phyloP scores from a whole-genome alignment of 2,888 invertebrate species.

The Rhingia campestris region DNA sequence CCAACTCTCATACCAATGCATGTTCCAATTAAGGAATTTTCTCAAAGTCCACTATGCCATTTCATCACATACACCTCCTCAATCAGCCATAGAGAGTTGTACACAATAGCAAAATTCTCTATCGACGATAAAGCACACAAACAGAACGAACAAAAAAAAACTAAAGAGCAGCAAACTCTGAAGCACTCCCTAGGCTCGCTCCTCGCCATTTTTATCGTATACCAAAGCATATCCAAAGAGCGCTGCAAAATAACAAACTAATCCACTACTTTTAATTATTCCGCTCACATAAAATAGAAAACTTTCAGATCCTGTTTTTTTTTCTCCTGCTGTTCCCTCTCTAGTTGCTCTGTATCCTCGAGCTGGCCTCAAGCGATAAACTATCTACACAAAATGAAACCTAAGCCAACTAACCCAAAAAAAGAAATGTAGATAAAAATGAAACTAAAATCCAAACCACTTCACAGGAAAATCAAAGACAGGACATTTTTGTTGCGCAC shows the following conservation, averaged over 20 bases:
- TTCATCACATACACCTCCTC: constrained; percentile 32
- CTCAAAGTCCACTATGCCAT: constrained; percentile 34
- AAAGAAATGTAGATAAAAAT: not conserved
- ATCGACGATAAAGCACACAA: constrained; percentile 29
- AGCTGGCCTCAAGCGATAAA: constrained; percentile 54
- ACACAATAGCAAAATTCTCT: constrained; percentile 35
- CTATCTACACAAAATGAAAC: constrained; percentile 61
- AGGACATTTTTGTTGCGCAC: constrained; percentile 52
- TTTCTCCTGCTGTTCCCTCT: not conserved
- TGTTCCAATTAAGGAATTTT: constrained; percentile 55
- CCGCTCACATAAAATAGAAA: constrained; percentile 71
- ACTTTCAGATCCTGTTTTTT: constrained; percentile 42
- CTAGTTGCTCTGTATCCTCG: not conserved
- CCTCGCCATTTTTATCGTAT: constrained; percentile 24
- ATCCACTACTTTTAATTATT: constrained; percentile 74
- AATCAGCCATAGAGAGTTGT: constrained; percentile 30
- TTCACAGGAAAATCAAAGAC: constrained; percentile 71
- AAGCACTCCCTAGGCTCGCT: constrained; percentile 26
- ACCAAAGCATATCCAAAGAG: constrained; percentile 29
- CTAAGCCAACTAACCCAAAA: constrained; percentile 41
- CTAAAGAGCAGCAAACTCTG: constrained; percentile 7
- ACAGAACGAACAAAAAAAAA: constrained; percentile 7
- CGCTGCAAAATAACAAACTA: constrained; percentile 70
- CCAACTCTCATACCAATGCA: constrained; percentile 11
- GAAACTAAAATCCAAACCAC: constrained; percentile 42